Percentiles rank a stretch among this genome's conserved stretches.
Conservation (phyloP, 2,888 invertebrate genomes). For the Mimumesa dahlbomi region DNA sequence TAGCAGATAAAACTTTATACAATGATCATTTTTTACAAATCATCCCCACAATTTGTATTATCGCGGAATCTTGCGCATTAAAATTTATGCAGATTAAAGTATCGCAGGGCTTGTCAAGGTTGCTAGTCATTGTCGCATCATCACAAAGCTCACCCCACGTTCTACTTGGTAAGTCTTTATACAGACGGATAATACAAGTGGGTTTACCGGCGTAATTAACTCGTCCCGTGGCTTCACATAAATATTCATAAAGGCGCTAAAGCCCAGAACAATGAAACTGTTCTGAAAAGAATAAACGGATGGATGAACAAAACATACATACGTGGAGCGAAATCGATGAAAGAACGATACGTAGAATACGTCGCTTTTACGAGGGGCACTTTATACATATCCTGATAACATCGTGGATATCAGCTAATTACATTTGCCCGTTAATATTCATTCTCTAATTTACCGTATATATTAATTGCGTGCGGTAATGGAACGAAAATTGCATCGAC, state of each 20-base stretch:
- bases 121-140: neutral
- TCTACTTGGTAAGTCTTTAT: slow-evolving; percentile 1
- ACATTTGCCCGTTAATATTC: too few relatives aligned
- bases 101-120: neutral
- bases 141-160: neutral
- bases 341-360: neutral
- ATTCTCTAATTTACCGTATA: too few relatives aligned
- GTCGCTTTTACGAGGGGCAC: too few relatives aligned
- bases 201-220: slow-evolving; percentile 26
- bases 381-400: too few relatives aligned
- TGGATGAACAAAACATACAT: slow-evolving; percentile 5
- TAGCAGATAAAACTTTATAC: too few relatives aligned
- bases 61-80: too few relatives aligned
- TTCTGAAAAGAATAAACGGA: slow-evolving; percentile 23
- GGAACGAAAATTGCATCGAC: too few relatives aligned
- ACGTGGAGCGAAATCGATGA: neutral
- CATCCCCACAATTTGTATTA: too few relatives aligned
- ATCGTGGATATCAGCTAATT: too few relatives aligned
- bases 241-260: slow-evolving; percentile 26
- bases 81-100: neutral
- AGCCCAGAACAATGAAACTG: slow-evolving; percentile 18
- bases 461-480: too few relatives aligned
- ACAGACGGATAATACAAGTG: slow-evolving; percentile 11
- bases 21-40: too few relatives aligned
- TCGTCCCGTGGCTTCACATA: slow-evolving; percentile 9